Percentiles rank a stretch among this genome's conserved stretches.
These are phyloP conservation scores for Dendroctonus ponderosae DNA, from an alignment of 1,140 invertebrate genomes.

Conservation along the genomic window DNA sequence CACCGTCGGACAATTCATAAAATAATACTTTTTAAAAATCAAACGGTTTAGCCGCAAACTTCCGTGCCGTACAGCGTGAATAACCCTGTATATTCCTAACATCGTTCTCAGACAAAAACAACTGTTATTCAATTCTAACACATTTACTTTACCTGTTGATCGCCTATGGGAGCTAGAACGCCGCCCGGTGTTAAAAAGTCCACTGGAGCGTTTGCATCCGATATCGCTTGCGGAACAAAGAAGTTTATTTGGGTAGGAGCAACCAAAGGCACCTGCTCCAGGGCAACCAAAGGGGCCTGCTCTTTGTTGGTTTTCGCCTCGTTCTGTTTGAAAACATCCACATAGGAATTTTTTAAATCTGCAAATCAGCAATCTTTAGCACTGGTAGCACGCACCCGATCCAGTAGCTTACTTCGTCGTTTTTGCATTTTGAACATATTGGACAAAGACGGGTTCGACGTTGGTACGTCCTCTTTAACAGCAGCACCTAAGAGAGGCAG, in stretches of 20 bases:
- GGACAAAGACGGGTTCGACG: slow-evolving; percentile 52
- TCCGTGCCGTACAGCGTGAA: too few relatives aligned
- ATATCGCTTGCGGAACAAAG: slow-evolving; percentile 58
- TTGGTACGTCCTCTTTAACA: slow-evolving; percentile 41
- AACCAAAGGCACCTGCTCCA: slow-evolving; percentile 42
- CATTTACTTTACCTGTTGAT: slow-evolving; percentile 33
- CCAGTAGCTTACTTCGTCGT: slow-evolving; percentile 62
- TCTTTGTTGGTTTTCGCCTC: slow-evolving; percentile 53
- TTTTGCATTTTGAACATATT: slow-evolving; percentile 80
- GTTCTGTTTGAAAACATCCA: slow-evolving; percentile 80
- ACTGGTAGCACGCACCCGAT: too few relatives aligned
- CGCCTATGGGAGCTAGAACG: slow-evolving; percentile 28
- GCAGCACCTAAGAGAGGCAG: slow-evolving; percentile 34
- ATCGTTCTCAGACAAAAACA: too few relatives aligned
- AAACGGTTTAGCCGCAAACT: too few relatives aligned
- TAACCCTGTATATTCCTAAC: too few relatives aligned
- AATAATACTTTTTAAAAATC: too few relatives aligned
- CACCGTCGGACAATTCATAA: too few relatives aligned
- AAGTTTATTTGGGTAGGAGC: slow-evolving; percentile 52
- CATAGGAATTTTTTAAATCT: slow-evolving; percentile 78
- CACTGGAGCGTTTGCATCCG: slow-evolving; percentile 57
- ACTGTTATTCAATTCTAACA: too few relatives aligned
- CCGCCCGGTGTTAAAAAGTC: slow-evolving; percentile 57
- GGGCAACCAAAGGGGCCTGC: slow-evolving; percentile 48
- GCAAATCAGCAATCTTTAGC: slow-evolving; percentile 34